Conservation (phyloP, 2,888 invertebrate species). For the Heptascelio sp. region DNA sequence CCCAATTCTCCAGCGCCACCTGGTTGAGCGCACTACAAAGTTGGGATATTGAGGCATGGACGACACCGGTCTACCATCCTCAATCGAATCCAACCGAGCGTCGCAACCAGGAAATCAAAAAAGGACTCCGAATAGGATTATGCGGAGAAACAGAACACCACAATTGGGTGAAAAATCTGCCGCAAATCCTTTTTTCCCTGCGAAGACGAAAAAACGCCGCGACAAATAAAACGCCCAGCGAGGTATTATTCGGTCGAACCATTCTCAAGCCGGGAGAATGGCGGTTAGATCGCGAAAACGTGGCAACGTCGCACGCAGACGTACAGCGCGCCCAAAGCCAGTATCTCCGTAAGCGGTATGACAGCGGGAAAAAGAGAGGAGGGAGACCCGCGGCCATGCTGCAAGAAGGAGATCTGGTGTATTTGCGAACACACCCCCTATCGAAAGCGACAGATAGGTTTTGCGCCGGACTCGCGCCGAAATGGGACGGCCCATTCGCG, state of each 20-base stretch:
- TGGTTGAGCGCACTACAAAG: background rate
- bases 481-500: background rate
- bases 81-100: constrained; percentile 52
- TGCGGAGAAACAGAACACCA: background rate
- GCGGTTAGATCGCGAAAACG: too few species aligned
- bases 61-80: constrained; percentile 61
- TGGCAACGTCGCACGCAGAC: too few species aligned
- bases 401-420: background rate
- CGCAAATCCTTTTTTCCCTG: background rate
- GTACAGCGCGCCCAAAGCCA: too few species aligned
- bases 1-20: constrained; percentile 26
- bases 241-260: background rate
- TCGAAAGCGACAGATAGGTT: background rate
- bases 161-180: background rate
- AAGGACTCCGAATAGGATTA: constrained; percentile 1
- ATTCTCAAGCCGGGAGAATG: background rate
- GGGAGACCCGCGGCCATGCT: too few species aligned
- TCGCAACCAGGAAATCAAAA: constrained; percentile 61
- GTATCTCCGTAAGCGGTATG: too few species aligned
- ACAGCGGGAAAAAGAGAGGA: too few species aligned
- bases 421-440: background rate
- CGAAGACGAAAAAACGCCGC: background rate
- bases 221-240: background rate
- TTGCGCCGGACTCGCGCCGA: background rate
- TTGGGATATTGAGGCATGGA: constrained; percentile 40